Evolutionary conservation across 2,888 invertebrate species (phyloP).

Genomic region (Aromia moschata): DNA sequence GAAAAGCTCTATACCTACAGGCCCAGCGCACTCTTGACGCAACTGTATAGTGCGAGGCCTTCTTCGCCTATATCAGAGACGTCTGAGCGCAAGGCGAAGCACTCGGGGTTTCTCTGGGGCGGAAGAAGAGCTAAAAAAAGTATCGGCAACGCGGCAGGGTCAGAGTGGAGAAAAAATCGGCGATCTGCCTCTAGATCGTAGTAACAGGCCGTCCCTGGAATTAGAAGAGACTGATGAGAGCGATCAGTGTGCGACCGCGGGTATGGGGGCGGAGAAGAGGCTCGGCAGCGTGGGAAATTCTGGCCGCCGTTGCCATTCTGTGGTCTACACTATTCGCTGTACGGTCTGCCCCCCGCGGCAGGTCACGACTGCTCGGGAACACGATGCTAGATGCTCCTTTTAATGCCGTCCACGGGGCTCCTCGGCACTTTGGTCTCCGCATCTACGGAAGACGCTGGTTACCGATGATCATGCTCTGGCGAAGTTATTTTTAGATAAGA

Average conservation of each 20-base stretch:
- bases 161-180: background rate
- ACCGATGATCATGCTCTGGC: background rate
- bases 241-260: slow-evolving; percentile 14
- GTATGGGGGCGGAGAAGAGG: slow-evolving; percentile 34
- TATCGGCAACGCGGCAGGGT: background rate
- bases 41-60: too few species aligned
- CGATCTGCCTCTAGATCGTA: background rate
- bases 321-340: slow-evolving; percentile 27
- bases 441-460: slow-evolving; percentile 9
- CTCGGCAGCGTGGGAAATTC: slow-evolving; percentile 43
- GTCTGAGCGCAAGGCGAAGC: too few species aligned
- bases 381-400: slow-evolving; percentile 61
- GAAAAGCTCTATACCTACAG: too few species aligned
- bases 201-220: slow-evolving; percentile 13
- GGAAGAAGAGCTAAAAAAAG: background rate
- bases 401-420: slow-evolving; percentile 54
- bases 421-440: slow-evolving; percentile 22
- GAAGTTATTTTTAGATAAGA: slow-evolving; percentile 2
- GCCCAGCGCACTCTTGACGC: too few species aligned
- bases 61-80: too few species aligned
- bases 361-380: slow-evolving; percentile 63
- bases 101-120: background rate
- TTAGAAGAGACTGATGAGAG: slow-evolving; percentile 23
- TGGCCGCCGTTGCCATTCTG: slow-evolving; percentile 32
- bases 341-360: slow-evolving; percentile 54